These are phyloP conservation scores for Pelosia muscerda DNA, from an alignment of 2,888 invertebrate species.

Conservation along the genomic window DNA sequence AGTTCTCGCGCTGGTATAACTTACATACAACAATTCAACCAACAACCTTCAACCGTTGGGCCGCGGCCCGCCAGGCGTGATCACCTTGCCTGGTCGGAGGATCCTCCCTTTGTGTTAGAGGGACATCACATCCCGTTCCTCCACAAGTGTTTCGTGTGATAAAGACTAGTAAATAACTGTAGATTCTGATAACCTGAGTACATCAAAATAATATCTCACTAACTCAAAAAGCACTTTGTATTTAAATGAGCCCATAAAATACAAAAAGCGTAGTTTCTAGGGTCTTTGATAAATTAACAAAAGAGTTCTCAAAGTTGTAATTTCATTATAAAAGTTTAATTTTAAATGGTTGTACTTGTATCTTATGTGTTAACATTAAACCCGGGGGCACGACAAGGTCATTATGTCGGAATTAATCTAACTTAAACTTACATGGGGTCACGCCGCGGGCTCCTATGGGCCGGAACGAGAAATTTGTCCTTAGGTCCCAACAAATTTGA, in stretches of 20 bases:
- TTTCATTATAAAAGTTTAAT: neutral
- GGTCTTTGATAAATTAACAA: neutral
- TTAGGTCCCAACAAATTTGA: neutral
- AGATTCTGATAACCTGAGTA: too few relatives aligned
- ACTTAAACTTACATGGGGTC: neutral
- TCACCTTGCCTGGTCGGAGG: too few relatives aligned
- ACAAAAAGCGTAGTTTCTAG: neutral
- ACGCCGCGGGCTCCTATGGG: neutral
- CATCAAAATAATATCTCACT: neutral
- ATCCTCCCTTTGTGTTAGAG: too few relatives aligned
- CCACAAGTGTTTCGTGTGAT: too few relatives aligned
- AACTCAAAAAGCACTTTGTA: neutral
- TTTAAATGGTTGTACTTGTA: neutral
- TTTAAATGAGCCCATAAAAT: neutral
- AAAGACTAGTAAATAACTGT: too few relatives aligned
- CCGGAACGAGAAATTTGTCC: neutral
- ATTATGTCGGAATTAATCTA: neutral
- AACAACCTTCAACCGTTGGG: too few relatives aligned
- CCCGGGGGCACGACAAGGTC: neutral
- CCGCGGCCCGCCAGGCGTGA: too few relatives aligned
- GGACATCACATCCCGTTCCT: too few relatives aligned
- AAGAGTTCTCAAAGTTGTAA: conserved; percentile 1
- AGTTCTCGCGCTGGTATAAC: too few relatives aligned
- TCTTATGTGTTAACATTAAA: conserved; percentile 2
- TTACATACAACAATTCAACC: too few relatives aligned